Base-by-base conservation (phyloP, 2,888 invertebrate species). In the Phyto melanocephala region DNA sequence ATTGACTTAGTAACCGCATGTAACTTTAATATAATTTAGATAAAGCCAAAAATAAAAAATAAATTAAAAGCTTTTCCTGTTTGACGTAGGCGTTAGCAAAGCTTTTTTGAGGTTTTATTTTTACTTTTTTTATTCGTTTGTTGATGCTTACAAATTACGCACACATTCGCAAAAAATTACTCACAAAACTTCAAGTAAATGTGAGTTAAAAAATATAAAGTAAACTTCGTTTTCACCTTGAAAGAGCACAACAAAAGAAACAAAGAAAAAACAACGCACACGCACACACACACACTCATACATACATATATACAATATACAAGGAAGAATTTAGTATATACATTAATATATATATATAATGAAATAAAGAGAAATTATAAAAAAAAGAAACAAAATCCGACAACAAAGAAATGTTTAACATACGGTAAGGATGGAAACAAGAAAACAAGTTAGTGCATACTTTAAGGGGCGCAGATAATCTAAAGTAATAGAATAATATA, bases 1-100 rank as follows among this genome's bases (percentile, higher is more conserved):
- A 82, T 79, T 79, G 82, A 82, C 82, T 76, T 79, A 28, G 79
- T 67, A 82, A 72, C 70, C 70, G 54, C 79, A 75, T 47, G 58
- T 42, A 70, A 67, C 40, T 60, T 8, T 22, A 54, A 54, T 40
- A 20, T 15, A 74, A 63, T 70, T 60, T 13, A 63, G 68, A 71
- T 24, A 63, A 75, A 37, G 13, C 8, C 20, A 67, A 80, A 70
- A 56, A 62, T 35, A 54, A 54, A 37, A 77, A 47, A 17, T 11
- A 0, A 13, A 37, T 11, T 28, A 50, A 74, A 75, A 82, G 79
- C 79, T 79, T 82, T 70, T 65, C 22, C 10, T 74, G 77, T 78
- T 82, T 82, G 82, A 81, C 83, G 81, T 84, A 79, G 83, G 81
- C 81, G 83, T 79, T 84, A 71, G 65, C 54, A 80, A 81, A 78